These are phyloP conservation scores for Neocrepidodera transversa DNA, from an alignment of 2,888 invertebrate species.

Conservation along the genomic window DNA sequence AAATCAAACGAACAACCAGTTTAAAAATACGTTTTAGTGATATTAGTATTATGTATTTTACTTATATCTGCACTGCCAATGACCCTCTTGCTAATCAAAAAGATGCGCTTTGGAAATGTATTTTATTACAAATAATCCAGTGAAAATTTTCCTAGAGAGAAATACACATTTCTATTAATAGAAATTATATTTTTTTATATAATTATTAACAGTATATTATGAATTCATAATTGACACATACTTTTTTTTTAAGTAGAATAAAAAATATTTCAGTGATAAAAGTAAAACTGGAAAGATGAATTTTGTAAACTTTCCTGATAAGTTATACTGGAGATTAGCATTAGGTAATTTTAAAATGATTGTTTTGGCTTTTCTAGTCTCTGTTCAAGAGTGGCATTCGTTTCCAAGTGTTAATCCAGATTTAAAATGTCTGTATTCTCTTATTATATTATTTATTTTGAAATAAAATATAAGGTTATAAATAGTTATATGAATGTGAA, in stretches of 20 bases:
- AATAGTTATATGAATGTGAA: conserved; percentile 54
- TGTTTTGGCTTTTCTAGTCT: conserved; percentile 35
- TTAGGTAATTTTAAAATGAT: neutral
- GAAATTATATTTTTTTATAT: too few species aligned
- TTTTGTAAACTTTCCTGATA: conserved; percentile 6
- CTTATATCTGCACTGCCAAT: conserved; percentile 36
- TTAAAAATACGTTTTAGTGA: conserved; percentile 31
- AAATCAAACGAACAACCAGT: neutral
- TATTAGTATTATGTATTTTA: conserved; percentile 34
- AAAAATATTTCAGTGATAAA: too few species aligned
- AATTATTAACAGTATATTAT: too few species aligned
- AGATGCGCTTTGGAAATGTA: neutral
- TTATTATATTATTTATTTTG: conserved; percentile 51
- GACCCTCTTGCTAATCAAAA: conserved; percentile 22
- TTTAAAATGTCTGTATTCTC: conserved; percentile 46
- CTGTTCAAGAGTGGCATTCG: conserved; percentile 34
- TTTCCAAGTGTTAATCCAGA: conserved; percentile 41
- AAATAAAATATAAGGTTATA: conserved; percentile 49
- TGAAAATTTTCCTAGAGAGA: too few species aligned
- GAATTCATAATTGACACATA: too few species aligned
- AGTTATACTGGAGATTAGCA: conserved; percentile 5
- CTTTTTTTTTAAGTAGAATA: too few species aligned
- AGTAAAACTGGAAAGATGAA: too few species aligned
- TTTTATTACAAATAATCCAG: neutral
- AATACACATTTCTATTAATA: too few species aligned